phyloP scores from a whole-genome alignment of 2,888 invertebrate genomes.

The Dione vanillae region DNA sequence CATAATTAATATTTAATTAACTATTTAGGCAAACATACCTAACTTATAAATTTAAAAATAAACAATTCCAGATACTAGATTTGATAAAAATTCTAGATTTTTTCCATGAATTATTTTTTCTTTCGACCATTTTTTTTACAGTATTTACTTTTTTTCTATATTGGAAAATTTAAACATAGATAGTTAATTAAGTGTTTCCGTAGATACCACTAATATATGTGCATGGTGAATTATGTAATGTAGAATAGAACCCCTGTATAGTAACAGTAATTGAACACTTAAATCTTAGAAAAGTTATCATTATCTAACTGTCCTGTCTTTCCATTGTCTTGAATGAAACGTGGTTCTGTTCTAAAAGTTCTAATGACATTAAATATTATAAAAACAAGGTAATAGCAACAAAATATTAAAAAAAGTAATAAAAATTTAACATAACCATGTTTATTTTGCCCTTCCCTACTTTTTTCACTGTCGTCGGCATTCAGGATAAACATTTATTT shows the following conservation, averaged over 20 bases:
- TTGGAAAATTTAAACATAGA: not conserved
- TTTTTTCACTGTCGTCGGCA: constrained; percentile 5
- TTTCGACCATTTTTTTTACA: not conserved
- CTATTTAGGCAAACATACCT: too few species aligned
- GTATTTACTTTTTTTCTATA: not conserved
- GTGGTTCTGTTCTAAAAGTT: constrained; percentile 5
- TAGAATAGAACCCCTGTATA: constrained; percentile 4
- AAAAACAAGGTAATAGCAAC: too few species aligned
- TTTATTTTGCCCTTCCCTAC: constrained; percentile 2
- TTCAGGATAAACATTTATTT: constrained; percentile 11
- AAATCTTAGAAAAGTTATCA: not conserved
- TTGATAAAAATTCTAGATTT: too few species aligned
- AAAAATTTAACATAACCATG: not conserved
- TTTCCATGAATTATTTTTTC: too few species aligned
- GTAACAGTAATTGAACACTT: not conserved
- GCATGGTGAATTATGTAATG: constrained; percentile 3
- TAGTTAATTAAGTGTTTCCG: not conserved
- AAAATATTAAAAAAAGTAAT: too few species aligned
- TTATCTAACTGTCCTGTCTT: constrained; percentile 13
- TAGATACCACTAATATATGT: constrained; percentile 5
- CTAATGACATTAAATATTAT: too few species aligned
- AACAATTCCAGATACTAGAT: too few species aligned
- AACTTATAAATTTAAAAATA: too few species aligned
- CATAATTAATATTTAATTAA: too few species aligned
- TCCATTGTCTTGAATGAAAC: not conserved